These are phyloP conservation scores for Dicrurus megarhynchus DNA, from an alignment of 2,113 vertebrate species.

Conservation along the genomic window DNA sequence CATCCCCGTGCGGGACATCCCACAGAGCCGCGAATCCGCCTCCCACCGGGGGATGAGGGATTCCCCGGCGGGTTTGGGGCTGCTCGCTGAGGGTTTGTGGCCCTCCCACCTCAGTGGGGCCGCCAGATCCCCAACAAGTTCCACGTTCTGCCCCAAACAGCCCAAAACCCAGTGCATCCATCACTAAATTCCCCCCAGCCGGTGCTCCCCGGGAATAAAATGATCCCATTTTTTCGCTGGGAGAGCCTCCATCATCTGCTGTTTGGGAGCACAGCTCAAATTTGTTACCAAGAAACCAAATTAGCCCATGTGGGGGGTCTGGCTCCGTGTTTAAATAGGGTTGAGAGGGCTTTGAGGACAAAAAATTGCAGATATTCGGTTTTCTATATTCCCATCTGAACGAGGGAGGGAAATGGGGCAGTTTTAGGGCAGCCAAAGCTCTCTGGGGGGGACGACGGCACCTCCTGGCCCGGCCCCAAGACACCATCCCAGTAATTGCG, in stretches of 20 bases:
- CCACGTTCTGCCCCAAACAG: not conserved
- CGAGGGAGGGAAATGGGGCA: not conserved
- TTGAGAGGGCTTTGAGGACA: not conserved
- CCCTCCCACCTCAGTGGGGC: not conserved
- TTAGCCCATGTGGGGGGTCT: rapidly evolving
- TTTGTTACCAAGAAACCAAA: not conserved
- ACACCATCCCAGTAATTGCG: not conserved
- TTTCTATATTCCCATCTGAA: not conserved
- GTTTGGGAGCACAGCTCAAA: not conserved
- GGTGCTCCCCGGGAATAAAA: rapidly evolving
- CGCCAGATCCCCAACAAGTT: rapidly evolving
- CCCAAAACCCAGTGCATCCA: rapidly evolving
- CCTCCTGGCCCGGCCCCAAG: not conserved
- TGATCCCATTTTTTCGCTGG: rapidly evolving
- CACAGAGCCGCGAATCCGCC: rapidly evolving
- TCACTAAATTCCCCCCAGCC: not conserved
- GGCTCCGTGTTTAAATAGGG: not conserved
- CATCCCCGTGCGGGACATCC: not conserved
- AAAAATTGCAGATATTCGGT: not conserved
- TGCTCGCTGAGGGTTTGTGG: not conserved
- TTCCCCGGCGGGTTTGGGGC: not conserved
- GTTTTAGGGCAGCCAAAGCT: not conserved
- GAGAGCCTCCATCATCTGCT: not conserved
- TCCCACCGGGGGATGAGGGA: rapidly evolving
- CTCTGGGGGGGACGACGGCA: rapidly evolving